These are phyloP conservation scores for Tursiops truncatus DNA, from an alignment of 2,113 vertebrate species.

Conservation along the genomic window DNA sequence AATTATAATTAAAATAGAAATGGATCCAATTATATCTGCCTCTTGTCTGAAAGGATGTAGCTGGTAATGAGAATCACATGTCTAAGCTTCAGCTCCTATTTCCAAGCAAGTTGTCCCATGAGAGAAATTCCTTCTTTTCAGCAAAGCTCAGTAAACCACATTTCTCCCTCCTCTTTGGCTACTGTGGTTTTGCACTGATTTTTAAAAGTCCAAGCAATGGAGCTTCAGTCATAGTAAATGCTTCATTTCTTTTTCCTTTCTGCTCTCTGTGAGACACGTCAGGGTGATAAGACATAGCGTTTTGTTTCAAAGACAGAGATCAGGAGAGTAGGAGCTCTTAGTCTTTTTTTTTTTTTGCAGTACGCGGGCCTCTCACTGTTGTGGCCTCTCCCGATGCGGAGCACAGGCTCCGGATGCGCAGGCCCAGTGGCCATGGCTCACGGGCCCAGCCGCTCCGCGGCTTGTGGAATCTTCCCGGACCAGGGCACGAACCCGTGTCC, in stretches of 20 bases:
- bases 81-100: slow-evolving; percentile 44
- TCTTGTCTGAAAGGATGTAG: slow-evolving; percentile 68
- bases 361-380: too few relatives aligned
- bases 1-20: slow-evolving; percentile 73
- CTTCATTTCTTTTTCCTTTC: slow-evolving; percentile 58
- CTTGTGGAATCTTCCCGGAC: too few relatives aligned
- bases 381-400: too few relatives aligned
- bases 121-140: slow-evolving; percentile 76
- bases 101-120: slow-evolving; percentile 65
- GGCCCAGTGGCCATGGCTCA: too few relatives aligned
- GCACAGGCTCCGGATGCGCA: too few relatives aligned
- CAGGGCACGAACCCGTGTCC: too few relatives aligned
- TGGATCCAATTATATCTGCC: slow-evolving; percentile 65
- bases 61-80: slow-evolving; percentile 73
- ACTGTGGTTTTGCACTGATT: slow-evolving; percentile 61
- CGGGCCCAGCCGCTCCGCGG: too few relatives aligned
- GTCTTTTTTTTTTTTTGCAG: not conserved
- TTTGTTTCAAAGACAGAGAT: slow-evolving; percentile 42
- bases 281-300: not conserved
- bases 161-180: slow-evolving; percentile 53
- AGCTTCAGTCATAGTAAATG: not conserved
- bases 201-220: slow-evolving; percentile 49
- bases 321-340: not conserved
- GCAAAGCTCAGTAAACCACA: slow-evolving; percentile 67
- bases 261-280: slow-evolving; percentile 11